A percentile compares a stretch with the other conserved stretches of the same genome.
Conservation (phyloP, 1,140 invertebrate species). For the Papilio helenus region DNA sequence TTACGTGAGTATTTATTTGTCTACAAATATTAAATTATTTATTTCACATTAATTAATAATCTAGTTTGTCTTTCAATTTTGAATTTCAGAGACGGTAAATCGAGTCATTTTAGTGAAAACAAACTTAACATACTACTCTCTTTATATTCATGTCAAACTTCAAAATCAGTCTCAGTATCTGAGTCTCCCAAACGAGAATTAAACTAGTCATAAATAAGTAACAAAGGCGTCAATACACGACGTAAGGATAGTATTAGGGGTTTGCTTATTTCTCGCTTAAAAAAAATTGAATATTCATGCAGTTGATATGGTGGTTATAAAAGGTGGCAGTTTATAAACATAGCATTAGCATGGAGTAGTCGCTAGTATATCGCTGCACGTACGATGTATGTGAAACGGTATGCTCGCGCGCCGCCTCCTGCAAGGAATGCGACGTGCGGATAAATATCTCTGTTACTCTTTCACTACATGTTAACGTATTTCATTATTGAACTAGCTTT, state of each 20-base stretch:
- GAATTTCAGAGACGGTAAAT: too few relatives aligned
- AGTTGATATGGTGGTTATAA: background rate
- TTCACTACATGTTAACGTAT: slow-evolving; percentile 23
- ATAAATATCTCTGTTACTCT: slow-evolving; percentile 39
- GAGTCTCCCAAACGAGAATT: background rate
- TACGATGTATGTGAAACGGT: slow-evolving; percentile 69
- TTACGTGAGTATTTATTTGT: background rate
- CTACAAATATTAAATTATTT: background rate
- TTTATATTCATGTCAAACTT: background rate
- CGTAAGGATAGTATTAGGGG: too few relatives aligned
- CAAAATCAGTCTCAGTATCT: too few relatives aligned
- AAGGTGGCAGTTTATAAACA: slow-evolving; percentile 21
- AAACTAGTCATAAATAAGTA: background rate
- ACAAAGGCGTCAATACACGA: background rate
- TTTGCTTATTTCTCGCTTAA: too few relatives aligned
- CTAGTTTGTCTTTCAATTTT: too few relatives aligned
- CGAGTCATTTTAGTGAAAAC: too few relatives aligned
- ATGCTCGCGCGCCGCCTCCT: slow-evolving; percentile 65
- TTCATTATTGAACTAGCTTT: slow-evolving; percentile 19
- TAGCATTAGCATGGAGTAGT: slow-evolving; percentile 16
- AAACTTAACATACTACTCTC: too few relatives aligned
- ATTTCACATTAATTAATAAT: too few relatives aligned
- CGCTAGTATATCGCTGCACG: background rate
- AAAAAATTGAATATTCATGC: background rate
- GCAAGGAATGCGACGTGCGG: slow-evolving; percentile 59